A percentile compares a stretch with the other conserved stretches of the same genome.
phyloP scores from a whole-genome alignment of 1,140 invertebrate genomes.

The Lycorma delicatula region DNA sequence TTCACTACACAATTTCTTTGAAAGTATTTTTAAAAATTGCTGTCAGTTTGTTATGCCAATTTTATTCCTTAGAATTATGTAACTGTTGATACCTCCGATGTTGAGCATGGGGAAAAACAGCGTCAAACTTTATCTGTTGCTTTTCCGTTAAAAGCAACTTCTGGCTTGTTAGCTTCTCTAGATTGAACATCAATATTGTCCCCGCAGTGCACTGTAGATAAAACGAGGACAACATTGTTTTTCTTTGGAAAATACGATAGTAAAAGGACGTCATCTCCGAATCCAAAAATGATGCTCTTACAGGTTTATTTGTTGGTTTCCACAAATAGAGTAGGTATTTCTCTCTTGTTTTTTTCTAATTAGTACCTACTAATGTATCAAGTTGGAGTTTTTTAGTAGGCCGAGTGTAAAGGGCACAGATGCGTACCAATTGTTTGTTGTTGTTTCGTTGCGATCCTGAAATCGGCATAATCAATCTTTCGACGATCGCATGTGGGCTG shows the following conservation, averaged over 20 bases:
- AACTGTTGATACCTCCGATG: slow-evolving; percentile 3
- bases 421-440: neutral
- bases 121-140: neutral
- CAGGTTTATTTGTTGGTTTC: neutral
- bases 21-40: no score
- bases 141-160: neutral
- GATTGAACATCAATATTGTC: neutral
- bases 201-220: neutral
- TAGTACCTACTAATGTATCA: neutral
- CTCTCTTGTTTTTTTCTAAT: slow-evolving; percentile 9
- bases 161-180: neutral
- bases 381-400: neutral
- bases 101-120: neutral
- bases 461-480: neutral
- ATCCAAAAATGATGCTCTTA: neutral
- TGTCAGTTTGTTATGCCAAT: no score
- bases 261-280: neutral
- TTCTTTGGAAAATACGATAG: slow-evolving; percentile 2
- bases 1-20: no score
- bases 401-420: slow-evolving; percentile 2
- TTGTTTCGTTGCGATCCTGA: neutral
- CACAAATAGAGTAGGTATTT: neutral
- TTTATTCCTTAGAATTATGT: no score
- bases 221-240: neutral
- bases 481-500: slow-evolving; percentile 12